phyloP scores from a whole-genome alignment of 2,113 vertebrate genomes.

The Casuarius casuarius region DNA sequence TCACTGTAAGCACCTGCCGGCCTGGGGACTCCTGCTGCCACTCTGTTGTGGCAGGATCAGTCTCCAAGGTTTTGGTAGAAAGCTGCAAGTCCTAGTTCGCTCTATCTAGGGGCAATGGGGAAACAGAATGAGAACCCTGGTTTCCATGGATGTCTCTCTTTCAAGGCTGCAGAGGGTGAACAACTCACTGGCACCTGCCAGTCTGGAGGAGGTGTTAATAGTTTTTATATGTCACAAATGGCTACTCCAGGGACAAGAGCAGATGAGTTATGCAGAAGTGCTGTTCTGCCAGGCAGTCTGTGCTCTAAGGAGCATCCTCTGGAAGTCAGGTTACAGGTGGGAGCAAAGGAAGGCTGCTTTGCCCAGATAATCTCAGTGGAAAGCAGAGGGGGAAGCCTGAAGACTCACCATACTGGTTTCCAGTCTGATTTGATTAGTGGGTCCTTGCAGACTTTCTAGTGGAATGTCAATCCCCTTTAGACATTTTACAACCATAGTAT shows the following conservation, averaged over 20 bases:
- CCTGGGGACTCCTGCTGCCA: neutral
- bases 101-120: fast-evolving
- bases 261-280: neutral
- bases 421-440: neutral
- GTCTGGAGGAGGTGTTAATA: neutral
- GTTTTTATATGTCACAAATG: neutral
- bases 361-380: neutral
- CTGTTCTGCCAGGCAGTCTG: neutral
- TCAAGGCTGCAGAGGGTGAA: too few species aligned
- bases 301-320: neutral
- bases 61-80: neutral
- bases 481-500: neutral
- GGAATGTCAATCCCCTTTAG: neutral
- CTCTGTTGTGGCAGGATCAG: neutral
- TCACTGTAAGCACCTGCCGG: neutral
- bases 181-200: neutral
- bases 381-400: neutral
- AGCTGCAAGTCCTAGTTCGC: neutral
- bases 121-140: fast-evolving
- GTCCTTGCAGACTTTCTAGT: neutral
- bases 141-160: neutral
- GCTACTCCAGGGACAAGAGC: neutral
- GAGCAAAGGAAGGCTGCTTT: neutral
- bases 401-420: neutral
- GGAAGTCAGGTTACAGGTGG: neutral